Percentiles rank a stretch among this genome's conserved stretches.
These are phyloP conservation scores for Cephus cinctus DNA, from an alignment of 1,140 invertebrate genomes.

Conservation along the genomic window DNA sequence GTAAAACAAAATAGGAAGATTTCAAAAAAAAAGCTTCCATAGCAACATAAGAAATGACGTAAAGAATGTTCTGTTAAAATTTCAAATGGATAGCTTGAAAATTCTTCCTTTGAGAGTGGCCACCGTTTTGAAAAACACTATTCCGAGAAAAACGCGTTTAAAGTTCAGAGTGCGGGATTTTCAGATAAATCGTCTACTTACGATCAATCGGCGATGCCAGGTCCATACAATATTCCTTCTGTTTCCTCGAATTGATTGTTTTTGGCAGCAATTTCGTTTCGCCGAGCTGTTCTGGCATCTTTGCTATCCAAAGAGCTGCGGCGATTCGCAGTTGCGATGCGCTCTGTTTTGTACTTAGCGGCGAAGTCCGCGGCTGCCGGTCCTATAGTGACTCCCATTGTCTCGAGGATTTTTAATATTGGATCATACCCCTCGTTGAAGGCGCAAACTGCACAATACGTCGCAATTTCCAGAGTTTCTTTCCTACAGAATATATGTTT, in stretches of 20 bases:
- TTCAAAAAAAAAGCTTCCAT: too few relatives aligned
- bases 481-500: constrained; percentile 14
- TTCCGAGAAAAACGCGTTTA: neutral
- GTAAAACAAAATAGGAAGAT: too few relatives aligned
- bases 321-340: neutral
- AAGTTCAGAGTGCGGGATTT: neutral
- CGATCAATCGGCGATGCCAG: constrained; percentile 5
- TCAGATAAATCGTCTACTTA: constrained; percentile 4
- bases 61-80: too few relatives aligned
- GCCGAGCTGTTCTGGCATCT: neutral
- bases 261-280: neutral
- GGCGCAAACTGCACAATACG: constrained; percentile 2
- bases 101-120: too few relatives aligned
- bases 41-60: too few relatives aligned
- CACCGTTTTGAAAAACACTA: constrained; percentile 2
- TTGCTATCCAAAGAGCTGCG: neutral
- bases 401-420: constrained; percentile 14
- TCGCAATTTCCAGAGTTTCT: constrained; percentile 14
- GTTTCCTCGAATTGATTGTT: constrained; percentile 2
- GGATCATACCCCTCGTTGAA: constrained; percentile 17
- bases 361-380: too few relatives aligned
- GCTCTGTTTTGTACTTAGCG: neutral
- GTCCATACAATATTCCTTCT: constrained; percentile 7
- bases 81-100: too few relatives aligned
- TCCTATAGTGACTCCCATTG: constrained; percentile 6